Conservation (phyloP, 2,113 vertebrate genomes). For the Verasper variegatus region DNA sequence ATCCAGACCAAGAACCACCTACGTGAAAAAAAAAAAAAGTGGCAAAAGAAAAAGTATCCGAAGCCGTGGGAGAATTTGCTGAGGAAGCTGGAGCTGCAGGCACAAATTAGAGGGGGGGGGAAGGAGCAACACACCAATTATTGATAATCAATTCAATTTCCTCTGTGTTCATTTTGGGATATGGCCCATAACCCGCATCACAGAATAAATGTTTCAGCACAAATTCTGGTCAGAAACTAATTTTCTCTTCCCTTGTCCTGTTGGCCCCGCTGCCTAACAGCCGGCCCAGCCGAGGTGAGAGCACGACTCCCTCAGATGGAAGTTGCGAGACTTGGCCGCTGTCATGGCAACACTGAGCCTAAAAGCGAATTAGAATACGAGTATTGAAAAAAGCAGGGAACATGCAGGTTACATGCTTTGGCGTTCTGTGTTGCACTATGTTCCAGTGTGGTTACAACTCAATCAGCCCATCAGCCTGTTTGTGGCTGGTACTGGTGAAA, state of each 20-base stretch:
- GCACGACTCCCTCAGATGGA: slow-evolving; percentile 28
- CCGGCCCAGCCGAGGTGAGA: not conserved
- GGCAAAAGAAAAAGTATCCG: slow-evolving; percentile 2
- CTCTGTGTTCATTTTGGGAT: slow-evolving; percentile 23
- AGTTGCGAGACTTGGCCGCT: slow-evolving; percentile 35
- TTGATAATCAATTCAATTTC: slow-evolving; percentile 62
- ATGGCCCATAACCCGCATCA: not conserved
- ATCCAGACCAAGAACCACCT: not conserved
- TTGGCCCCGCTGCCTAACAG: not conserved
- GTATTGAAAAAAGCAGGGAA: slow-evolving; percentile 28
- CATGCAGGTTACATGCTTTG: no score
- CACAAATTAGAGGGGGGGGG: slow-evolving; percentile 9
- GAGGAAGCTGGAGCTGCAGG: not conserved
- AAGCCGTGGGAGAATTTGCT: slow-evolving; percentile 5
- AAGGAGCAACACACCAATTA: not conserved
- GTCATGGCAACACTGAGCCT: slow-evolving; percentile 46
- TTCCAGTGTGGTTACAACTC: not conserved
- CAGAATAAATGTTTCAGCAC: slow-evolving; percentile 4
- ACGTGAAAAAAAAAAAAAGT: not conserved
- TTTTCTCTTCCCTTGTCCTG: not conserved
- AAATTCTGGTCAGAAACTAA: not conserved
- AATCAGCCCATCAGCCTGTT: not conserved
- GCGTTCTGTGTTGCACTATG: not conserved
- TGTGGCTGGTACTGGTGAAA: not conserved
- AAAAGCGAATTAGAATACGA: slow-evolving; percentile 34